A percentile compares a stretch with the other conserved stretches of the same genome.
Conservation (phyloP, 2,797 vertebrate genomes). For the Sebastes steindachneri region DNA sequence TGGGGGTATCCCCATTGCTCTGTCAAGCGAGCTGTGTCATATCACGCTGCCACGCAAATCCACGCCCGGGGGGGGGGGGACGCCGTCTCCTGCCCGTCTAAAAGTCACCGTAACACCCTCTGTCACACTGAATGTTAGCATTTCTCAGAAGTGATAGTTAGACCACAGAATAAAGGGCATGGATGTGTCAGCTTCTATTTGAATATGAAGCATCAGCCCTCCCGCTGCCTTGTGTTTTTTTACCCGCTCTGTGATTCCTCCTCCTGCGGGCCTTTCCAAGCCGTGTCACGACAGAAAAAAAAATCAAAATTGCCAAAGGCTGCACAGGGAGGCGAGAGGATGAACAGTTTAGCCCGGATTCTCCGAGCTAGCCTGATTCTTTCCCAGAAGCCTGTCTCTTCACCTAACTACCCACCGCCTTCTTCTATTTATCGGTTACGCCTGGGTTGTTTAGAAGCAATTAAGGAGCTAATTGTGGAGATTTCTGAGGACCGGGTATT, state of each 20-base stretch:
- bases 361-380: conserved; percentile 42
- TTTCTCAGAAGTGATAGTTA: conserved; percentile 77
- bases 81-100: conserved; percentile 56
- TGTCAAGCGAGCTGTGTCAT: conserved; percentile 75
- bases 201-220: conserved; percentile 72
- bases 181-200: conserved; percentile 75
- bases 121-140: conserved; percentile 78
- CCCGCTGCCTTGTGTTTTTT: conserved; percentile 47
- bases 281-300: conserved; percentile 18
- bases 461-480: conserved; percentile 86
- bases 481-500: conserved; percentile 81
- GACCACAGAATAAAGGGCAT: conserved; percentile 75
- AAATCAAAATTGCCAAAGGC: conserved; percentile 58
- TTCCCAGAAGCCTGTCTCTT: conserved; percentile 59
- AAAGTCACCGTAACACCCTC: conserved; percentile 79
- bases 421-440: conserved; percentile 81
- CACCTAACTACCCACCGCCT: conserved; percentile 63
- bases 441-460: conserved; percentile 85
- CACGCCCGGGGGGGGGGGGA: conserved; percentile 50
- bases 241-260: conserved; percentile 25
- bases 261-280: conserved; percentile 37
- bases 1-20: conserved; percentile 68
- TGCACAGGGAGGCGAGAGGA: conserved; percentile 32
- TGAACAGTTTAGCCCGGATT: conserved; percentile 48
- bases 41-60: conserved; percentile 64